These are phyloP conservation scores for Halictus ligatus DNA, from an alignment of 2,888 invertebrate genomes.

Conservation along the genomic window DNA sequence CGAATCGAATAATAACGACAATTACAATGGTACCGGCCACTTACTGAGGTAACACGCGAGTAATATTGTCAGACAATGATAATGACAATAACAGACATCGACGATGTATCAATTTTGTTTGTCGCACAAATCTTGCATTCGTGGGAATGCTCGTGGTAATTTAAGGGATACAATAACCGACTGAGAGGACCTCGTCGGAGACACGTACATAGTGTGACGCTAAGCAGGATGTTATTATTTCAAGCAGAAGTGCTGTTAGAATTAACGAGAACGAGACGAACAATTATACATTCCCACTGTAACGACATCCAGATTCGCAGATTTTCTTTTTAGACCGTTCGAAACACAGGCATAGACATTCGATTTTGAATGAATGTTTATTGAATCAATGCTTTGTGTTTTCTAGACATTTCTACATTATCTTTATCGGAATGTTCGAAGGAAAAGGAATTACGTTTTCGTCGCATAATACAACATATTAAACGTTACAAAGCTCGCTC, in stretches of 20 bases:
- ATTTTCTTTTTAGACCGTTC: neutral
- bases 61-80: neutral
- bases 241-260: slow-evolving; percentile 75
- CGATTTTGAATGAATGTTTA: neutral
- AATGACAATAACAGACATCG: neutral
- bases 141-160: neutral
- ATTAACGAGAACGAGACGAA: slow-evolving; percentile 66
- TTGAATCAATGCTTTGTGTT: neutral
- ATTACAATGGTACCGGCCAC: neutral
- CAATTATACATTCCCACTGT: slow-evolving; percentile 24
- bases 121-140: neutral
- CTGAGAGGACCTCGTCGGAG: slow-evolving; percentile 13
- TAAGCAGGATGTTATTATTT: slow-evolving; percentile 77
- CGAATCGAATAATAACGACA: neutral
- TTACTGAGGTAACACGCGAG: neutral
- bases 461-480: neutral
- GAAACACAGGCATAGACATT: too few relatives aligned
- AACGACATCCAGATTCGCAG: slow-evolving; percentile 17
- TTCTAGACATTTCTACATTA: neutral
- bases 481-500: neutral
- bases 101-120: slow-evolving; percentile 13
- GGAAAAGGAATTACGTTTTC: neutral
- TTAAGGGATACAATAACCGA: slow-evolving; percentile 30
- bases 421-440: neutral
- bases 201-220: slow-evolving; percentile 49